Evolutionary conservation across 2,797 vertebrate genomes (phyloP), one percentile per base, ranked within the genome.

Genomic region (Coranthus polyacanthus): DNA sequence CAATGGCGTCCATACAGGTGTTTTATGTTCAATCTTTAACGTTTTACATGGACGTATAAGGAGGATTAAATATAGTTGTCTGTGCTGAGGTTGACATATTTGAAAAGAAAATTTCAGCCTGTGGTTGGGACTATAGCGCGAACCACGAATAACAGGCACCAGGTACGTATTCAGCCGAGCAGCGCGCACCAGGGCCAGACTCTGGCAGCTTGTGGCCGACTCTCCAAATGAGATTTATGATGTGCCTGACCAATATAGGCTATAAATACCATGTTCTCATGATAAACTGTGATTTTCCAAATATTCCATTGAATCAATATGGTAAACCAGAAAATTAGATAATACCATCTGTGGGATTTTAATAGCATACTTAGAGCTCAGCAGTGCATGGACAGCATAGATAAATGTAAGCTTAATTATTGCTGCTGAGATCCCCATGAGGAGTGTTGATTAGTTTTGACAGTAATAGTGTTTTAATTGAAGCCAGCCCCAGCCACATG

Each of bases 381-480:
- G 60, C 56, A 47, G 75, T 77, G 81, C 53, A 18, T 56, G 61
- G 82, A 89, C 80, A 78, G 79, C 55, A 67, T 67, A 84, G 82
- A 90, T 88, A 85, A 91, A 89, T 85, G 79, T 78, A 75, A 67
- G 71, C 75, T 82, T 88, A 83, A 92, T 92, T 93, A 86, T 79
- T 87, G 71, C 78, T 78, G 83, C 74, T 75, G 88, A 80, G 76
- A 79, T 88, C 82, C 68, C 58, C 51, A 22, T 18, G 68, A 67
- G 67, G 79, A 81, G 86, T 88, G 87, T 89, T 87, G 91, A 93
- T 92, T 88, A 77, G 74, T 73, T 88, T 74, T 90, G 90, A 91
- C 92, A 93, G 89, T 91, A 90, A 92, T 91, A 76, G 85, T 59
- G 86, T 91, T 92, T 92, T 93, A 93, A 93, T 93, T 89, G 83